These are phyloP conservation scores for Drosophila conformis DNA, from an alignment of 2,888 invertebrate species.

Conservation along the genomic window DNA sequence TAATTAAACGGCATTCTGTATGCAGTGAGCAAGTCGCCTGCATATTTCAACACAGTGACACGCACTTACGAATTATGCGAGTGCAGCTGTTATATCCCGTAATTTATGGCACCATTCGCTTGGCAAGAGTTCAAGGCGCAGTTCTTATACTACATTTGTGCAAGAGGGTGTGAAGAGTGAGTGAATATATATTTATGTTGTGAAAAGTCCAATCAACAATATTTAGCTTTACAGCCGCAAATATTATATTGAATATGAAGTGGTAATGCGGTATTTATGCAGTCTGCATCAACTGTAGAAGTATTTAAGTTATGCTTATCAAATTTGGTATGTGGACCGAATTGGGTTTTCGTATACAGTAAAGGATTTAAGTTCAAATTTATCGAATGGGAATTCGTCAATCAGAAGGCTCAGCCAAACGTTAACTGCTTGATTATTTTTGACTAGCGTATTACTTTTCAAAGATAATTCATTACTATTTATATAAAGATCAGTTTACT, in stretches of 20 bases:
- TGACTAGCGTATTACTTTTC: not conserved
- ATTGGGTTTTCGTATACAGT: not conserved
- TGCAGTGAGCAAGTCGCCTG: conserved; percentile 16
- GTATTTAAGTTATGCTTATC: not conserved
- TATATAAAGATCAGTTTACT: too few species aligned
- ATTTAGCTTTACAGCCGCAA: not conserved
- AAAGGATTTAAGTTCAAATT: not conserved
- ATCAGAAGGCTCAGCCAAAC: not conserved
- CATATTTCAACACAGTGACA: conserved; percentile 27
- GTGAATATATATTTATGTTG: conserved; percentile 1
- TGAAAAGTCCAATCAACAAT: conserved; percentile 46
- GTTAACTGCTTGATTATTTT: not conserved
- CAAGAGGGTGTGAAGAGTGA: not conserved
- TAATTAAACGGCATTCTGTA: conserved; percentile 47
- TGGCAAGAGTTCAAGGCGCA: conserved; percentile 25
- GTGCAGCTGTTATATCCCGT: conserved; percentile 6
- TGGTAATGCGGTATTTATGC: not conserved
- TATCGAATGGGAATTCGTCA: not conserved
- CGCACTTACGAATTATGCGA: conserved; percentile 34
- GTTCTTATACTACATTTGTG: not conserved
- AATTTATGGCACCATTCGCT: conserved; percentile 31
- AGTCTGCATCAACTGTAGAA: not conserved
- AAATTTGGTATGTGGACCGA: not conserved
- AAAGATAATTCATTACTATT: not conserved
- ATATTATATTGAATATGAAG: not conserved